Base-by-base conservation (phyloP, 2,113 vertebrate genomes). In the Kryptolebias marmoratus region DNA sequence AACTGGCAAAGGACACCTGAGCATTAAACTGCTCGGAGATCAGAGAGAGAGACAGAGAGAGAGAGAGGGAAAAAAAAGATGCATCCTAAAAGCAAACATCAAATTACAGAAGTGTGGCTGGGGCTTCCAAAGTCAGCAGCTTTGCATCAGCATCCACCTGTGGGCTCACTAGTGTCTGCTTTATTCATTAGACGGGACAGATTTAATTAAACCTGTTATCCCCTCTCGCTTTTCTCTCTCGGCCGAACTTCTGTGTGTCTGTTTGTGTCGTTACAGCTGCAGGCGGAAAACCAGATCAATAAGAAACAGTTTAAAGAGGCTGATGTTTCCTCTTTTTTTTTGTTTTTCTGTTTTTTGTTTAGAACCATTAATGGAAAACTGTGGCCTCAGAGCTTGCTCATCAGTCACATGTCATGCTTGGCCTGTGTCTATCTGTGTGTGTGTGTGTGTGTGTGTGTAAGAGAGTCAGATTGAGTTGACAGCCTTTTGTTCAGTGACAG, bases 271-370 rank as follows among this genome's bases (percentile, higher is more conserved):
- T 75, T 52, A 55, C 47, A 74, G 82, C 76, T 78, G 12, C 36
- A 15, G 81, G 79, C 81, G 68, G 49, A 47, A 78, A 75, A 76
- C 5, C 55, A 65, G 78, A 90, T 90, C 82, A 73, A 89, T 90
- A 72, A 49, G 50, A 88, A 84, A 79, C 64, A 81, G 60, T 79
- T 88, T 75, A 83, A 59, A 85, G 68, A 58, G 71, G 18, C 49
- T 58, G 22, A 69, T 73, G 75, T 59, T 75, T 71, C 31, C 59
- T 22, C 22, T 22, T 22, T 22, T 22, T 22, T 22, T 22, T 22
- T 22, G 22, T 22, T 22, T 22, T 22, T 22, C 3, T 36, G 3
- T 49, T 82, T 48, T 67, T 47, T 71, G 70, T 78, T 69, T n/a
- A 64, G 62, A 64, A 66, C 44, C 55, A 68, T 66, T 68, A 68